Conservation (phyloP, 2,113 vertebrate species). For the Elgaria multicarinata region DNA sequence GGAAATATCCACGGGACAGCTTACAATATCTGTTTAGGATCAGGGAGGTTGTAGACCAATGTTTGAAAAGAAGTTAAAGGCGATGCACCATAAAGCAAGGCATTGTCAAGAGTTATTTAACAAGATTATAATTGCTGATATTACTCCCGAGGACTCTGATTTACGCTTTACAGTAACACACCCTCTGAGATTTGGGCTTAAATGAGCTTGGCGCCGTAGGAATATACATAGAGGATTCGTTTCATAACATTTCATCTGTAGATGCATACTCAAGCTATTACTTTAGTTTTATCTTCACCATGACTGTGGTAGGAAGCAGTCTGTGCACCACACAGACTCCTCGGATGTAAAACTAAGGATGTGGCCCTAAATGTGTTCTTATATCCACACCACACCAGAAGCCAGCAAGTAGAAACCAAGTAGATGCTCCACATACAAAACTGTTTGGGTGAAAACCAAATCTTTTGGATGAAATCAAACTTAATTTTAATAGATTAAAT, state of each 20-base stretch:
- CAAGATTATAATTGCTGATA: conserved; percentile 7
- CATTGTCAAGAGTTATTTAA: background rate
- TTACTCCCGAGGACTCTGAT: conserved; percentile 10
- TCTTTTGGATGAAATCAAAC: no score
- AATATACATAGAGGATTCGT: background rate
- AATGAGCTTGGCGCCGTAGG: background rate
- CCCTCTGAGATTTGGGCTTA: background rate
- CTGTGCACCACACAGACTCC: background rate
- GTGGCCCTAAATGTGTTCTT: background rate
- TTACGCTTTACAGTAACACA: conserved; percentile 22
- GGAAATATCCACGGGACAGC: background rate
- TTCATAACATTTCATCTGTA: background rate
- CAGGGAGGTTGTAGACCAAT: background rate
- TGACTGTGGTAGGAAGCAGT: background rate
- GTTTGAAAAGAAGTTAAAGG: background rate
- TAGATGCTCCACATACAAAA: background rate
- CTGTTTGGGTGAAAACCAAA: background rate
- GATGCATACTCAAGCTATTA: background rate
- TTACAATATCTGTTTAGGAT: background rate
- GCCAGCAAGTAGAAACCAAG: background rate
- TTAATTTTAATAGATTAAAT: background rate
- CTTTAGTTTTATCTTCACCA: background rate
- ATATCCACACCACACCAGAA: background rate
- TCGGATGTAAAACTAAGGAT: background rate
- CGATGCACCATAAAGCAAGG: background rate